Evolutionary conservation across 1,140 invertebrate genomes (phyloP), one percentile per base, ranked within the genome.

Genomic region (Venturia canescens): DNA sequence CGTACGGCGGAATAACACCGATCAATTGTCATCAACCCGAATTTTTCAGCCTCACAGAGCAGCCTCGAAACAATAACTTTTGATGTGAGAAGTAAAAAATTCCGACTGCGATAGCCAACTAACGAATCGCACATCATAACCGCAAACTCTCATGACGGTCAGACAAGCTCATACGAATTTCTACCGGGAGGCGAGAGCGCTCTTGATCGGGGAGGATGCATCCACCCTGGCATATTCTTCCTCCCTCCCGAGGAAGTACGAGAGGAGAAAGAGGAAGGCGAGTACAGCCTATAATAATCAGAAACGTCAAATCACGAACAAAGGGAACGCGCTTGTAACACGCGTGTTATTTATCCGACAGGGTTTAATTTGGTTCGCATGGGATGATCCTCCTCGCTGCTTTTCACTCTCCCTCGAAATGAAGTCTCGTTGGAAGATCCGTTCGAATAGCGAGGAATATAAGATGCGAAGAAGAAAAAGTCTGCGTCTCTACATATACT

Each of bases 311-410:
- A 90, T 88, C 90, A 86, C 83, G 78, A 89, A 88, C 86, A 86
- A 86, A 89, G 89, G 89, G 88, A 82, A 85, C 82, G 77, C 71
- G 82, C 69, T 48, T 67, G 69, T 67, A 75, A 80, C 79, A 26
- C 76, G 85, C 86, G 88, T 90, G 89, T 90, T 89, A 91, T 91
- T 89, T 88, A 89, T 89, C 88, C 89, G 90, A 91, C 90, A 91
- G 90, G 87, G 89, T 90, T 88, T 91, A 91, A 91, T 91, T 91
- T 91, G 86, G 87, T 89, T 87, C 87, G 86, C 87, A 89, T 90
- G 87, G 90, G 89, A 89, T 88, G 89, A 86, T 86, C 87, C 86
- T 82, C 87, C 85, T 84, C 74, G 81, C 50, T 70, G 60, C n/a
- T 26, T 23, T 53, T 53, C 23, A 7, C 60, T 63, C 60, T 23